A percentile compares a stretch with the other conserved stretches of the same genome.
These are phyloP conservation scores for Drosophila subsilvestris DNA, from an alignment of 2,888 invertebrate species.

Conservation along the genomic window DNA sequence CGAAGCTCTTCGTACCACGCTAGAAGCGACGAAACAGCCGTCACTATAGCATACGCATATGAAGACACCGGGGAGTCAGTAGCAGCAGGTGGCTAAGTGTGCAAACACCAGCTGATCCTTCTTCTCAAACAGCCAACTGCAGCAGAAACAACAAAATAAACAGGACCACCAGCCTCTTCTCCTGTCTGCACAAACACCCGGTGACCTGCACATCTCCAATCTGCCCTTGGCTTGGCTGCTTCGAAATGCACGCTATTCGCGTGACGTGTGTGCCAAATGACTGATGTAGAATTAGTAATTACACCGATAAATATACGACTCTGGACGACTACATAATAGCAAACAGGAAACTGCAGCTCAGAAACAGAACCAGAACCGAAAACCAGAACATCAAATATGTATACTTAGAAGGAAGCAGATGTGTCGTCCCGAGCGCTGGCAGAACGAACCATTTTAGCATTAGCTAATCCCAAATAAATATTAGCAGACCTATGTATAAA, in stretches of 20 bases:
- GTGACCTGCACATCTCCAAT: too few relatives aligned
- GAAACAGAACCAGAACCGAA: neutral
- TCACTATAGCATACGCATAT: too few relatives aligned
- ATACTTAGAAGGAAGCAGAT: conserved; percentile 6
- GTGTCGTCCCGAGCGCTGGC: conserved; percentile 1
- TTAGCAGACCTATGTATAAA: conserved; percentile 60
- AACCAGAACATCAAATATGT: conserved; percentile 14
- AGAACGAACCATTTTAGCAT: conserved; percentile 16
- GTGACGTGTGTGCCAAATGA: conserved; percentile 84
- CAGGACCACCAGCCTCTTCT: neutral
- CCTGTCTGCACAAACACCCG: neutral
- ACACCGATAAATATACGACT: conserved; percentile 51
- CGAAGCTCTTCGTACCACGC: too few relatives aligned
- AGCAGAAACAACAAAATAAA: neutral
- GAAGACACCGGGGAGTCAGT: too few relatives aligned
- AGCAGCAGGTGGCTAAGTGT: neutral
- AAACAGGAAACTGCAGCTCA: conserved; percentile 12
- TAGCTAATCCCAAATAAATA: conserved; percentile 49
- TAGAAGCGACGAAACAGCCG: too few relatives aligned
- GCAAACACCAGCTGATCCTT: neutral
- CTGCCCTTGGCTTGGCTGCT: conserved; percentile 7
- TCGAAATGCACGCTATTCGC: conserved; percentile 37
- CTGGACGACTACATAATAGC: conserved; percentile 11
- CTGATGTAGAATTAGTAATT: conserved; percentile 82
- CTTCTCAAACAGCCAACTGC: neutral